Evolutionary conservation across 1,140 invertebrate species (phyloP).

Genomic region (Caenorhabditis briggsae): DNA sequence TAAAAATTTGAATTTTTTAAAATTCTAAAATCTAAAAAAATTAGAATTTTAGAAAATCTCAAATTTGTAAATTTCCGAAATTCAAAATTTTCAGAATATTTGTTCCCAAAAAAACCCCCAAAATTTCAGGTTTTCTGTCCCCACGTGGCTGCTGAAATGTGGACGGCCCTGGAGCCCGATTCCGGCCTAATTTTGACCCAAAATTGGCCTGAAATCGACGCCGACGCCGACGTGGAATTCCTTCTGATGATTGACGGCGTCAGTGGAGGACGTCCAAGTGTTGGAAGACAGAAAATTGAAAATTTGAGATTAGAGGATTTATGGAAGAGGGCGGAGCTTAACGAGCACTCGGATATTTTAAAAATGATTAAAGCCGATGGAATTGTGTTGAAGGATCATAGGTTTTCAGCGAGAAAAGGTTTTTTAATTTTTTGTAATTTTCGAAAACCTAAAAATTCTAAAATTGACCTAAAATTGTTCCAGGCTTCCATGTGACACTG

Average conservation of each 20-base stretch:
- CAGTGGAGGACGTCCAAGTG: slow-evolving; percentile 62
- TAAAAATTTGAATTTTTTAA: background rate
- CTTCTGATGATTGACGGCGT: slow-evolving; percentile 62
- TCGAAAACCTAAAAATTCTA: background rate
- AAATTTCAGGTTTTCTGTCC: slow-evolving; percentile 67
- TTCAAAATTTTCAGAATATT: no score
- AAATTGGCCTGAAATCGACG: slow-evolving; percentile 71
- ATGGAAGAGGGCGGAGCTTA: slow-evolving; percentile 49
- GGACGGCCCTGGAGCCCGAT: slow-evolving; percentile 62
- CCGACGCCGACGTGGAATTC: slow-evolving; percentile 70
- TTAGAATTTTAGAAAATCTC: background rate
- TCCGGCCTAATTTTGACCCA: slow-evolving; percentile 59
- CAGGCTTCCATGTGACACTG: slow-evolving; percentile 65
- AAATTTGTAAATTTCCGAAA: background rate
- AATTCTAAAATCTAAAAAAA: background rate
- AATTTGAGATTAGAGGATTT: slow-evolving; percentile 51
- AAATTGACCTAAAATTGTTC: background rate
- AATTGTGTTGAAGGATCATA: slow-evolving; percentile 10
- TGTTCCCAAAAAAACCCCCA: no score
- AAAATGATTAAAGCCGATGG: slow-evolving; percentile 52
- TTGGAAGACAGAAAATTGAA: slow-evolving; percentile 57
- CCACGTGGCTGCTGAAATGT: slow-evolving; percentile 71
- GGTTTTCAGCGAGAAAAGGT: slow-evolving; percentile 56
- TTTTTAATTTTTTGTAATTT: no score
- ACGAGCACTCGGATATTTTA: slow-evolving; percentile 60